Conservation (phyloP, 2,113 vertebrate species). For the Dolichotis patagonum region DNA sequence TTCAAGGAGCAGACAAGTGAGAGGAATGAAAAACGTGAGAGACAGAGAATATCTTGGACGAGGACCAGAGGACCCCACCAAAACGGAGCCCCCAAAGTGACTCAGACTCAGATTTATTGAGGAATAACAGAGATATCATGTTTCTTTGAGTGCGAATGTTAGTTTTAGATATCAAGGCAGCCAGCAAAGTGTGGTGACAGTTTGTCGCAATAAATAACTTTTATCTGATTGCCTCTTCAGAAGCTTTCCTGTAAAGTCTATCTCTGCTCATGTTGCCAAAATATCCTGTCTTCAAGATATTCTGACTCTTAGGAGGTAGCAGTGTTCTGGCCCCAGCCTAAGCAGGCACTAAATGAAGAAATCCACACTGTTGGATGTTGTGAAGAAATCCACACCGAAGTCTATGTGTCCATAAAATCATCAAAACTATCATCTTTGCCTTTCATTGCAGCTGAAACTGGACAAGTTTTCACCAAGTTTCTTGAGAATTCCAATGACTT, state of each 20-base stretch:
- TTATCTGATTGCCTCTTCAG: background rate
- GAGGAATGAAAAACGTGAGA: background rate
- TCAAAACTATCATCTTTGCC: no score
- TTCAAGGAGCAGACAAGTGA: background rate
- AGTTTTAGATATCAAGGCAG: background rate
- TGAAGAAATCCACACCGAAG: background rate
- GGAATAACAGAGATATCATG: background rate
- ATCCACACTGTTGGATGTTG: background rate
- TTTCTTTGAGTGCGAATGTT: background rate
- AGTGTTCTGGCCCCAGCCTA: background rate
- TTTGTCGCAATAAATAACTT: background rate
- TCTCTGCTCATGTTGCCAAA: background rate
- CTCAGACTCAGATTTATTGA: background rate
- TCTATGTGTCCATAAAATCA: background rate
- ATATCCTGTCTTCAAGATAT: background rate
- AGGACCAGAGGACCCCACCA: background rate
- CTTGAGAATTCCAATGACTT: background rate
- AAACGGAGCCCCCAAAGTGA: background rate
- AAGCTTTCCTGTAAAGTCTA: background rate
- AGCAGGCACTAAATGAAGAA: background rate
- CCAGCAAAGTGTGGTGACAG: background rate
- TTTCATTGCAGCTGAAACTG: background rate
- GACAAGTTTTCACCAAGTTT: background rate
- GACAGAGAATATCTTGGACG: background rate
- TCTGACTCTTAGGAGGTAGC: background rate